Conservation (phyloP, 2,797 vertebrate species). For the Molossus molossus region DNA sequence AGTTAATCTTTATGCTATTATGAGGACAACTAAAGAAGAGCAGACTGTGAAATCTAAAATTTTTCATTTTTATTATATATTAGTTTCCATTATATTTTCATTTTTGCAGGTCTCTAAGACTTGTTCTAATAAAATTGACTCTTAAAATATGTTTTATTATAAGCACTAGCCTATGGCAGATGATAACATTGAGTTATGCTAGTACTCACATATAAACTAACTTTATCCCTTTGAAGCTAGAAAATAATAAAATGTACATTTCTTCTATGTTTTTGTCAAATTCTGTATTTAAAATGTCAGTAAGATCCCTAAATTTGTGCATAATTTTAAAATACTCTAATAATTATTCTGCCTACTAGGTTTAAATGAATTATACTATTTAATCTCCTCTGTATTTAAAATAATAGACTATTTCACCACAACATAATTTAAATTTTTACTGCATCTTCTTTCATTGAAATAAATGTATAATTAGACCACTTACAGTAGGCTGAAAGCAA, state of each 20-base stretch:
- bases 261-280: background rate
- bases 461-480: conserved; percentile 23
- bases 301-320: background rate
- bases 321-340: conserved; percentile 2
- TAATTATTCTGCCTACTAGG: background rate
- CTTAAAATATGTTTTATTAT: background rate
- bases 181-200: background rate
- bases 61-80: conserved; percentile 10
- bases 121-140: background rate
- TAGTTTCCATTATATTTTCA: conserved; percentile 7
- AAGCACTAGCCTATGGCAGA: background rate
- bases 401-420: conserved; percentile 18
- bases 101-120: background rate
- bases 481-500: background rate
- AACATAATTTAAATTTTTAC: conserved; percentile 45
- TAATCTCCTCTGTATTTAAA: conserved; percentile 43
- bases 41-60: background rate
- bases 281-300: background rate
- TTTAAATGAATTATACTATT: conserved; percentile 50
- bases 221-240: background rate
- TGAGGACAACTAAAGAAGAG: background rate
- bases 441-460: conserved; percentile 1
- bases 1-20: background rate
- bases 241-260: conserved; percentile 34
- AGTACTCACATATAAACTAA: background rate